Evolutionary conservation across 1,140 invertebrate genomes (phyloP).

Genomic region (Dendroctonus ponderosae): DNA sequence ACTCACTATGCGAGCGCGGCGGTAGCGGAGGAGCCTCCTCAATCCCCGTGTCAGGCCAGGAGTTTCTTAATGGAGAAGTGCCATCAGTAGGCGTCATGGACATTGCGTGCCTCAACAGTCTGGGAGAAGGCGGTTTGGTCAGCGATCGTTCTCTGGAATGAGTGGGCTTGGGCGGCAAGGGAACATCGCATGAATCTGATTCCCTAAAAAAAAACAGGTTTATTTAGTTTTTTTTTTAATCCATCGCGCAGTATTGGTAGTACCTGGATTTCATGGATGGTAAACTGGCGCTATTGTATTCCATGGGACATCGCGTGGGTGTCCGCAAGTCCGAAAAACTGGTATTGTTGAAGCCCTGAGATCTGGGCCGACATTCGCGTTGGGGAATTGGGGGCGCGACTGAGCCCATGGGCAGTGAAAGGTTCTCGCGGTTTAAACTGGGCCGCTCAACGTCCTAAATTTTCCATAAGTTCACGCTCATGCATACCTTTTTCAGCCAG

Average conservation of each 20-base stretch:
- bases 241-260: neutral
- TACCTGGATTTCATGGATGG: constrained; percentile 44
- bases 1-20: constrained; percentile 58
- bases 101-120: constrained; percentile 57
- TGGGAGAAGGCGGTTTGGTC: constrained; percentile 61
- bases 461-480: neutral
- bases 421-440: constrained; percentile 43
- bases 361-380: constrained; percentile 57
- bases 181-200: constrained; percentile 47
- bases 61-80: constrained; percentile 54
- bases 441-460: constrained; percentile 21
- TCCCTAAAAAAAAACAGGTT: constrained; percentile 36
- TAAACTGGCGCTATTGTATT: constrained; percentile 50
- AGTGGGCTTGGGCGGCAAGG: constrained; percentile 56
- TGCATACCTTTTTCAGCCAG: neutral
- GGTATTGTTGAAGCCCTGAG: constrained; percentile 56
- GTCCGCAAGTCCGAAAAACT: constrained; percentile 44
- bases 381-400: constrained; percentile 60
- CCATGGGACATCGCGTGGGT: constrained; percentile 48
- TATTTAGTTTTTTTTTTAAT: neutral
- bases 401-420: constrained; percentile 45
- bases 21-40: constrained; percentile 60
- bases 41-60: constrained; percentile 59
- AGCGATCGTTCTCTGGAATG: constrained; percentile 56
- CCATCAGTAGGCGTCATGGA: constrained; percentile 53